Percentiles rank a stretch among this genome's conserved stretches.
These are phyloP conservation scores for Parthenolecanium corni DNA, from an alignment of 2,888 invertebrate species.

Conservation along the genomic window DNA sequence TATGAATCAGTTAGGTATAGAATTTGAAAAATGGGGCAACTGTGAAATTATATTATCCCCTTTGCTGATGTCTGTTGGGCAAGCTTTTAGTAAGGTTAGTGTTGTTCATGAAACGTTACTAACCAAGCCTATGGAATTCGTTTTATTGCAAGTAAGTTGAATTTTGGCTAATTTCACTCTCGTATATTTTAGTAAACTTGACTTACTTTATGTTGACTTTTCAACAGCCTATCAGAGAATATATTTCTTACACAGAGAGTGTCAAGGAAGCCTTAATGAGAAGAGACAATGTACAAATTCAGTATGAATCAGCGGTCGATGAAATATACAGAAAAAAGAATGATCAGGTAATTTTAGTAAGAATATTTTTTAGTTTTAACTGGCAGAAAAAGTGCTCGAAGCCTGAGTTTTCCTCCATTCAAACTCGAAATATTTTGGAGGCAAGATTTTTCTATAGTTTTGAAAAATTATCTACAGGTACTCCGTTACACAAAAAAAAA, in stretches of 20 bases:
- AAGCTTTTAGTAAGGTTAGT: conserved; percentile 25
- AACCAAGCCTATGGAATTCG: conserved; percentile 28
- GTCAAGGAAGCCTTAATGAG: conserved; percentile 53
- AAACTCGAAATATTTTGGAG: too few species aligned
- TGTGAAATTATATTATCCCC: conserved; percentile 31
- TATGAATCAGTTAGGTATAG: conserved; percentile 31
- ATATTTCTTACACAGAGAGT: conserved; percentile 53
- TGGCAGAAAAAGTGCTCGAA: too few species aligned
- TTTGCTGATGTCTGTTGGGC: conserved; percentile 23
- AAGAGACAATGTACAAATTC: conserved; percentile 52
- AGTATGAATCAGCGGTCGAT: conserved; percentile 51
- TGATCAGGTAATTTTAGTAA: conserved; percentile 42
- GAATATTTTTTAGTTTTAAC: conserved; percentile 16
- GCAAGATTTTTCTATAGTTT: too few species aligned
- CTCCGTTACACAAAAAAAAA: too few species aligned
- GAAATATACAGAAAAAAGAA: conserved; percentile 51
- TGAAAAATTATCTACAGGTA: too few species aligned
- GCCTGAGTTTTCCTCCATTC: too few species aligned
- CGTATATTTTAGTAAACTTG: not conserved
- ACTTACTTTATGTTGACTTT: too few species aligned
- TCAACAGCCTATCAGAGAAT: conserved; percentile 47
- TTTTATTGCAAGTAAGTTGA: conserved; percentile 27
- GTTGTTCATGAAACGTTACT: conserved; percentile 25
- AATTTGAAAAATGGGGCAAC: conserved; percentile 33
- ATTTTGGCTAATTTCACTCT: not conserved